These are phyloP conservation scores for Sebastes baramenuke DNA, from an alignment of 2,797 vertebrate genomes.

Conservation along the genomic window DNA sequence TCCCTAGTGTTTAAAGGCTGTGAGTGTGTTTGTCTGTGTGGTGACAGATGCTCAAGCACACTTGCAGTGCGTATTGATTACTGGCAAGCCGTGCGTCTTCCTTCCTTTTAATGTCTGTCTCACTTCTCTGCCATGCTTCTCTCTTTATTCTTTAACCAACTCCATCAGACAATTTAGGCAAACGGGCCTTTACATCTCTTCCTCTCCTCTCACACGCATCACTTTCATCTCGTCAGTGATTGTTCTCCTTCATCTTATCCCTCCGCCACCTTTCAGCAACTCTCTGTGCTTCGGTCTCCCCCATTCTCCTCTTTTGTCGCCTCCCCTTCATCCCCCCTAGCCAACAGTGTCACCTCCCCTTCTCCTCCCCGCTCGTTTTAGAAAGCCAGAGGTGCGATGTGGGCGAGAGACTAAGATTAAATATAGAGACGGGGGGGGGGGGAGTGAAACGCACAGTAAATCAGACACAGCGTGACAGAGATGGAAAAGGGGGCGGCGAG, in stretches of 20 bases:
- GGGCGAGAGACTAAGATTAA: constrained; percentile 60
- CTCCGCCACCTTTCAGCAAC: constrained; percentile 8
- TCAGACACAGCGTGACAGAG: constrained; percentile 55
- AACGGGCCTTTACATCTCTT: constrained; percentile 36
- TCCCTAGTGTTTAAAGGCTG: constrained; percentile 38
- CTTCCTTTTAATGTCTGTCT: constrained; percentile 24
- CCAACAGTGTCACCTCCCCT: constrained; percentile 47
- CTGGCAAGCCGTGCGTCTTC: constrained; percentile 15
- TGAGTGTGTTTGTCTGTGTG: constrained; percentile 2
- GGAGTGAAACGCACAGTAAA: constrained; percentile 26
- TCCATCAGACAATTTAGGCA: neutral
- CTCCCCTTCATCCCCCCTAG: constrained; percentile 27
- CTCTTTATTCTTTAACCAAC: constrained; percentile 19
- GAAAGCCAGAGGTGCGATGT: constrained; percentile 64
- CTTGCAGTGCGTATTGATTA: constrained; percentile 58
- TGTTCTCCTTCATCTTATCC: constrained; percentile 40
- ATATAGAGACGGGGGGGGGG: constrained; percentile 38
- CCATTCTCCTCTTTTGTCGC: constrained; percentile 2
- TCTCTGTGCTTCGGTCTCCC: neutral
- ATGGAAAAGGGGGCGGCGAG: constrained; percentile 45
- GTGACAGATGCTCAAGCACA: constrained; percentile 58
- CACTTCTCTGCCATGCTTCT: neutral
- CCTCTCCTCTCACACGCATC: neutral
- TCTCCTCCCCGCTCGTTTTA: constrained; percentile 59
- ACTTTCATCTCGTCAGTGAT: constrained; percentile 36